Conservation (phyloP, 1,140 invertebrate species). For the Dreissena polymorpha region DNA sequence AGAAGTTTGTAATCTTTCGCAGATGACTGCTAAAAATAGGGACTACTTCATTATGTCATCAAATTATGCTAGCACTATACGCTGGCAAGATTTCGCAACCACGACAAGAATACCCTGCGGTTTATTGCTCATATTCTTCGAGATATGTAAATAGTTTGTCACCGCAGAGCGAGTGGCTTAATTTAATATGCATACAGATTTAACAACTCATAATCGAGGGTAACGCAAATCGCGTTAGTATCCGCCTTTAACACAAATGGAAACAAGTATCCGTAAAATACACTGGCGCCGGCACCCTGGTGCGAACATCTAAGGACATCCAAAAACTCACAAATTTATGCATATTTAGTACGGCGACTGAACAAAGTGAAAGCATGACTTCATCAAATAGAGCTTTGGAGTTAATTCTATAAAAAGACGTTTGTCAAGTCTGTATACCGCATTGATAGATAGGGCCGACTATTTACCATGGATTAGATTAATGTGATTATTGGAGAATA, state of each 20-base stretch:
- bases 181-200: no score
- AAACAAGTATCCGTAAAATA: constrained; percentile 30
- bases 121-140: no score
- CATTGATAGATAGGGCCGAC: constrained; percentile 45
- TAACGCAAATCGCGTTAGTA: constrained; percentile 12
- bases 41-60: no score
- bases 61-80: no score
- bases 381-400: constrained; percentile 46
- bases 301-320: constrained; percentile 15
- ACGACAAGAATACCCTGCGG: no score
- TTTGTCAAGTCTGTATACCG: constrained; percentile 43
- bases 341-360: constrained; percentile 46
- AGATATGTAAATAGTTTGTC: no score
- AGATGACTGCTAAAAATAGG: no score
- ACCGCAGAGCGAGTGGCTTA: no score
- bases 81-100: no score
- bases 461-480: constrained; percentile 4
- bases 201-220: constrained; percentile 22
- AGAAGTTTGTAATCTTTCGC: no score
- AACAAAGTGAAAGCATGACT: constrained; percentile 55
- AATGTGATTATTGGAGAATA: constrained; percentile 40
- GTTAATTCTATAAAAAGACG: constrained; percentile 46
- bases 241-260: constrained; percentile 37
- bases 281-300: constrained; percentile 41
- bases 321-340: constrained; percentile 48